Conservation (phyloP, 2,888 invertebrate genomes). For the Portevinia maculata region DNA sequence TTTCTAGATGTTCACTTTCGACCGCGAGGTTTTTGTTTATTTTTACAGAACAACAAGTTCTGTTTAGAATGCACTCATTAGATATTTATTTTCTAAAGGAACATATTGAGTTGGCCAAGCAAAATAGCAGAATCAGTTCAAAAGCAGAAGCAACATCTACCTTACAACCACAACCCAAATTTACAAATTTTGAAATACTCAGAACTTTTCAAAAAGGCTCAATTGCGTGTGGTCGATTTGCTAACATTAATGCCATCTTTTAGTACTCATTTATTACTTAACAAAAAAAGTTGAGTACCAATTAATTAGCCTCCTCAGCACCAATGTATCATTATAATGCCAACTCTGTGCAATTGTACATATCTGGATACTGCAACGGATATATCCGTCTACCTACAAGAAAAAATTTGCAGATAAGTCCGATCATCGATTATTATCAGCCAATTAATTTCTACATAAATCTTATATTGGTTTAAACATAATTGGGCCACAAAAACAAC, state of each 20-base stretch:
- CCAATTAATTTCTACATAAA: conserved; percentile 72
- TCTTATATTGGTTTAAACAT: conserved; percentile 67
- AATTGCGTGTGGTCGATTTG: conserved; percentile 33
- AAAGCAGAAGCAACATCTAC: too few relatives aligned
- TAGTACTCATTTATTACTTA: neutral
- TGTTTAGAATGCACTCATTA: too few relatives aligned
- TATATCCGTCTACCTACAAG: conserved; percentile 3
- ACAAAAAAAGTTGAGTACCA: neutral
- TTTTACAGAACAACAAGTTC: too few relatives aligned
- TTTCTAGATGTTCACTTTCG: too few relatives aligned
- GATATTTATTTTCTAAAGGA: too few relatives aligned
- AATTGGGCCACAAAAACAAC: conserved; percentile 70
- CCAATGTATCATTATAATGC: conserved; percentile 25
- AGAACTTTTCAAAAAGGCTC: too few relatives aligned
- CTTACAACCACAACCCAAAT: too few relatives aligned
- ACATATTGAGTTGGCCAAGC: too few relatives aligned
- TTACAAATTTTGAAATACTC: too few relatives aligned
- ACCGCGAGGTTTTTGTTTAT: too few relatives aligned
- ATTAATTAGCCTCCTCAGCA: conserved; percentile 13
- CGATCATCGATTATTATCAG: conserved; percentile 72
- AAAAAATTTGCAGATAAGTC: conserved; percentile 44
- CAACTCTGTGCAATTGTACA: neutral
- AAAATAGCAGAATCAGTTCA: too few relatives aligned
- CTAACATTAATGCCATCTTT: neutral
- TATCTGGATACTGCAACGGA: neutral